Base-by-base conservation (phyloP, 1,140 invertebrate genomes). In the Brachionus sp. region DNA sequence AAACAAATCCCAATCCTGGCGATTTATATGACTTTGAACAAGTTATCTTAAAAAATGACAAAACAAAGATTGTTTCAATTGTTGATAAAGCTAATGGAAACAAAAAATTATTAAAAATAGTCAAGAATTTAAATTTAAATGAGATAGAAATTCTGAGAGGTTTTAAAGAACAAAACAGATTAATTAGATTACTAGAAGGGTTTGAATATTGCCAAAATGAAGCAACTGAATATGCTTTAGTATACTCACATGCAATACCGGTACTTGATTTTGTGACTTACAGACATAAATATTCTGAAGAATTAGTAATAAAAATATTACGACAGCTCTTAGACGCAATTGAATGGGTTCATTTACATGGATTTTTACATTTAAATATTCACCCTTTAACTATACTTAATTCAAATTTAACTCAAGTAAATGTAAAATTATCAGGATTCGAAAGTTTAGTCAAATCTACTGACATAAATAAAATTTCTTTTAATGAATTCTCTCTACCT, bases 371-470 rank as follows among this genome's bases (percentile, higher is more conserved):
- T 88, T 89, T 98, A 29, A 94, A 98, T 87, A 90, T 99, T 16
- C 95, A 98, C 87, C 97, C 97, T 0, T 95, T 96, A 86, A 98
- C 98, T 87, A 91, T 98, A n/a, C 94, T 98, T 0, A 95, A 98
- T 93, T 92, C 93, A 1, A 93, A 93, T 0, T 92, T 95, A 4
- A 91, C 94, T 84, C 93, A 93, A 23, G 91, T 95, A 5, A 88
- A 90, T 68, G 91, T 98, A 1, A 98, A 98, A 89, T 88, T 99
- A 12, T 92, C 95, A 0, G 96, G 98, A 87, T 94, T 98, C 86
- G 50, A 80, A n/a, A 62, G 62, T 66, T 62, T 35, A n/a, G 33
- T 42, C 19, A 50, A 44, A 13, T 80, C 35, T 5, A 29, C 9
- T 29, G 77, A 62, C 1, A 4, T 46, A 16, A 75, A 23, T n/a